A percentile compares a stretch with the other conserved stretches of the same genome.
Evolutionary conservation across 2,888 invertebrate species (phyloP).

Genomic region (Nebria salina): DNA sequence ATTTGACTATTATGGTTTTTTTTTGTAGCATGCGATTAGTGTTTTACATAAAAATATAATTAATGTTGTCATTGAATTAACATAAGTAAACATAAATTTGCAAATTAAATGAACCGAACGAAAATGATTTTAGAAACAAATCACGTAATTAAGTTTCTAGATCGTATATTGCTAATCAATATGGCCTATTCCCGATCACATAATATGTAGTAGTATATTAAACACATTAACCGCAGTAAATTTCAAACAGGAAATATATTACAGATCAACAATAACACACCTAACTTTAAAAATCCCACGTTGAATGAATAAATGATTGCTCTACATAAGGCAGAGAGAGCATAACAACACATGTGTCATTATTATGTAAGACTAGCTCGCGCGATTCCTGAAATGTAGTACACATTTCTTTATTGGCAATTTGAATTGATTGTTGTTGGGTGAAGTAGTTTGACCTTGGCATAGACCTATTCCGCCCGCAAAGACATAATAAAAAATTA

Average conservation of each 20-base stretch:
- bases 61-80: background rate
- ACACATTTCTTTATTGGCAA: background rate
- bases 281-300: background rate
- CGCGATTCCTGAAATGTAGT: background rate
- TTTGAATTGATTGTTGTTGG: conserved; percentile 14
- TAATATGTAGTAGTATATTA: too few species aligned
- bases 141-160: background rate
- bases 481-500: background rate
- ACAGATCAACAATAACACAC: background rate
- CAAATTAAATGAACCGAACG: background rate
- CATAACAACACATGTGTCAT: background rate
- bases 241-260: background rate
- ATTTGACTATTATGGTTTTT: background rate
- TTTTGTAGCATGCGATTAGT: background rate
- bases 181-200: too few species aligned
- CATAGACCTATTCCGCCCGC: conserved; percentile 22
- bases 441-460: conserved; percentile 26
- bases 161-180: too few species aligned
- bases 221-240: too few species aligned
- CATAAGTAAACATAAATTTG: conserved; percentile 1
- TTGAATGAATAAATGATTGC: background rate
- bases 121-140: background rate
- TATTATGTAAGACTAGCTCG: conserved; percentile 19
- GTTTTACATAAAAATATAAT: background rate
- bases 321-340: background rate